phyloP scores from a whole-genome alignment of 2,113 vertebrate genomes.

The Vidua chalybeata region DNA sequence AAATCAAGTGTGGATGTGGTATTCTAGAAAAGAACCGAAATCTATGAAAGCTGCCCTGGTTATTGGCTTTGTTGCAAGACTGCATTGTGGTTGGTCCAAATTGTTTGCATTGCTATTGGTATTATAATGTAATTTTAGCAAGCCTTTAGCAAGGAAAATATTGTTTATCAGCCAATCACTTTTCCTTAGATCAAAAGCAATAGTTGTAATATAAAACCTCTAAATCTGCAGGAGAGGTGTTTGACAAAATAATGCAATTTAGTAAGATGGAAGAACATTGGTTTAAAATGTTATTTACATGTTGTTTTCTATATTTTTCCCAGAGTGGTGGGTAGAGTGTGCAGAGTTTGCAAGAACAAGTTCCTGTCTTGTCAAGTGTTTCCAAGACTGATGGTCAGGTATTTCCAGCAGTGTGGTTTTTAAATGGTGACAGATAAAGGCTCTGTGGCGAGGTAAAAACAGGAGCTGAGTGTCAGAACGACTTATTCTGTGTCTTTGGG shows the following conservation, averaged over 20 bases:
- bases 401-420: not conserved
- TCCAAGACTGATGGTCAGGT: not conserved
- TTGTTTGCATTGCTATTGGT: not conserved
- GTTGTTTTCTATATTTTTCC: not conserved
- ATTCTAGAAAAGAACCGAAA: not conserved
- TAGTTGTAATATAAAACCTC: not conserved
- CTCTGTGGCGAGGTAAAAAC: conserved; percentile 3
- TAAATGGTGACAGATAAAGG: not conserved
- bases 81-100: not conserved
- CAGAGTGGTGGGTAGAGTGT: not conserved
- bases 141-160: not conserved
- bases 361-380: not conserved
- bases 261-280: not conserved
- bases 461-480: not conserved
- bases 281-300: not conserved
- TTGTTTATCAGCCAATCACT: not conserved
- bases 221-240: not conserved
- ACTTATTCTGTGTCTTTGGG: not conserved
- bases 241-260: not conserved
- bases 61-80: not conserved
- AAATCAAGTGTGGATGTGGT: not conserved
- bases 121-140: not conserved
- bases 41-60: not conserved
- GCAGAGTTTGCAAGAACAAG: not conserved
- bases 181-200: not conserved